Evolutionary conservation across 23 tunicate genomes (phyloP).

Genomic region (Halocynthia aurantium): DNA sequence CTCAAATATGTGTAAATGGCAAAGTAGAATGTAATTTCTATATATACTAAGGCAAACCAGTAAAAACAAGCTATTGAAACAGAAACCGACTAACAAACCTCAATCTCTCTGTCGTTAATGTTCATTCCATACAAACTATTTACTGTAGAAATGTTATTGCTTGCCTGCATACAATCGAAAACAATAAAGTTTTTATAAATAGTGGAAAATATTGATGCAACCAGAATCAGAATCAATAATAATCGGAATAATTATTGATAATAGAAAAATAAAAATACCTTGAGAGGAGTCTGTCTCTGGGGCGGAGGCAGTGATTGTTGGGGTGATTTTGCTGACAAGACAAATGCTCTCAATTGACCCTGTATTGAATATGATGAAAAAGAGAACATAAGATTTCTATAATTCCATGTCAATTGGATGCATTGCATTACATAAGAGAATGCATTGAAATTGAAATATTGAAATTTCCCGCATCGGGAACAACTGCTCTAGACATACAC

Average conservation of each 20-base stretch:
- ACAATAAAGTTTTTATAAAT: too few relatives aligned
- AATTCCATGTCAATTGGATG: background rate
- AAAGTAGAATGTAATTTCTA: too few relatives aligned
- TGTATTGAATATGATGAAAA: slow-evolving; percentile 3
- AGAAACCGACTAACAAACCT: slow-evolving; percentile 9
- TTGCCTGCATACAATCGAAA: slow-evolving; percentile 2
- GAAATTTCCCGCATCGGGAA: too few relatives aligned
- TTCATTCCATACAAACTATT: background rate
- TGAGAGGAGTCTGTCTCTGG: slow-evolving; percentile 21
- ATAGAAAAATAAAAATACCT: background rate
- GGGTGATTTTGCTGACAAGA: slow-evolving; percentile 42
- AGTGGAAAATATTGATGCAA: too few relatives aligned
- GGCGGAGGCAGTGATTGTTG: slow-evolving; percentile 19
- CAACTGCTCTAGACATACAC: too few relatives aligned
- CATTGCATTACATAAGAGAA: background rate
- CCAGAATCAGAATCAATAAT: too few relatives aligned
- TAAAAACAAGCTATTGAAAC: background rate
- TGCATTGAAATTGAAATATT: too few relatives aligned
- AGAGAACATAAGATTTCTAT: background rate
- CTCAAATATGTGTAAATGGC: too few relatives aligned
- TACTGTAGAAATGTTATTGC: background rate
- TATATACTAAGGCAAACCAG: too few relatives aligned
- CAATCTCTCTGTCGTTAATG: slow-evolving; percentile 33
- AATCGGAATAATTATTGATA: too few relatives aligned
- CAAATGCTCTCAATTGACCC: slow-evolving; percentile 79